A percentile compares a stretch with the other conserved stretches of the same genome.
Conservation (phyloP, 23 tunicate species). For the Trididemnum miniatum region DNA sequence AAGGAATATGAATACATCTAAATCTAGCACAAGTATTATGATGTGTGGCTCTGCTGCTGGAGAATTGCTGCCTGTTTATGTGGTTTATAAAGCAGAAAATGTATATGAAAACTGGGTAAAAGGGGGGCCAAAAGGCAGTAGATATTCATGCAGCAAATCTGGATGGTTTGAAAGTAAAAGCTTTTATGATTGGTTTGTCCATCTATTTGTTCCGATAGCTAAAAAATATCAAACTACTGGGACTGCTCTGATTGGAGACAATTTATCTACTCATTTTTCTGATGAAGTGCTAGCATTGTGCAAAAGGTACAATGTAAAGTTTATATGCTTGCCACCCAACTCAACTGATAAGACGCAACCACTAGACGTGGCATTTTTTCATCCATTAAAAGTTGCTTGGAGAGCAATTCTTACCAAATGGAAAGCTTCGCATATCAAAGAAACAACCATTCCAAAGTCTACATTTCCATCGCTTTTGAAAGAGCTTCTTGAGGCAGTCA, state of each 20-base stretch:
- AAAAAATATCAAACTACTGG: neutral
- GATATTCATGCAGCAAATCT: too few relatives aligned
- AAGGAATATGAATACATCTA: too few relatives aligned
- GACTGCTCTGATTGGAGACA: conserved; percentile 1
- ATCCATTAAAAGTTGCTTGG: neutral
- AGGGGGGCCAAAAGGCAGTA: neutral
- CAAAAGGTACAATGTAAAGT: neutral
- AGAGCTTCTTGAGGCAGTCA: neutral
- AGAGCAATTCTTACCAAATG: neutral
- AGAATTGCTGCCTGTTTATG: neutral
- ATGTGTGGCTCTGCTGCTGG: neutral
- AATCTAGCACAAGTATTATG: too few relatives aligned
- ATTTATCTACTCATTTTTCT: neutral
- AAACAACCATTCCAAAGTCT: neutral
- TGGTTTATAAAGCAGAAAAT: neutral
- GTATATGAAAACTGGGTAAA: neutral
- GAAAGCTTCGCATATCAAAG: neutral
- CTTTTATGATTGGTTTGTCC: neutral
- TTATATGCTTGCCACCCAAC: neutral
- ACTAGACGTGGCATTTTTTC: neutral
- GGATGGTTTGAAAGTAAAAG: neutral
- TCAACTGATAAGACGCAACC: neutral
- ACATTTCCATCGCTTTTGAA: neutral
- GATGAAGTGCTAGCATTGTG: neutral
- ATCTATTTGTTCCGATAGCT: neutral